Evolutionary conservation across 53 echinoderm and acorn worm species (phyloP), one percentile per base, ranked within the genome.

Genomic region (Astropecten irregularis): DNA sequence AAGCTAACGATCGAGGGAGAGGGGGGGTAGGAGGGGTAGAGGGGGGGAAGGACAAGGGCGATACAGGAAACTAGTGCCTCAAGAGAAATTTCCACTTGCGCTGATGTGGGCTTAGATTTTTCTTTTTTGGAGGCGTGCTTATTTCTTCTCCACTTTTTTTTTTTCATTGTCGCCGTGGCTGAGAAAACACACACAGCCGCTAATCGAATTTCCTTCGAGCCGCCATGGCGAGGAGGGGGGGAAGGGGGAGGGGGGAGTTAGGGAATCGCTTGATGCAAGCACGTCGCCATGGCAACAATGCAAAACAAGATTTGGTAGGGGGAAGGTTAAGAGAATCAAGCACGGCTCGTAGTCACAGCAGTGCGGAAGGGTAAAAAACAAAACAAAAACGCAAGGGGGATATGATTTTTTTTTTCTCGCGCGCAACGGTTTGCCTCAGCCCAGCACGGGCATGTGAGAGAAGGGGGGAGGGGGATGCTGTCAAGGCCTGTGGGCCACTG

Each of bases 281-380:
- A 60, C 47, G 68, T 85, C 73, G n/a, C 85, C 73, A 85, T 85
- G 73, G 85, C 73, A 71, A 85, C 72, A 58, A 61, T 72, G 79
- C 79, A 46, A 79, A 79, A 62, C 62, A 58, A 77, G 73, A 73
- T 26, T 39, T 36, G 18, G 66, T 16, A 22, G 66, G 10, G 32
- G 40, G 66, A 37, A 20, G 33, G 66, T 20, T 19, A 32, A 32
- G 30, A 36, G 20, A 66, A 18, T 6, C 35, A 19, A 38, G 37
- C 11, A 42, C 42, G 6, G 42, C 42, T 11, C 6, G 6, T 6
- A 42, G 6, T 6, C 42, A 11, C 42, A 11, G 6, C 42, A 8
- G 6, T 42, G 42, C 42, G 6, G 42, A 42, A 6, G 42, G 11
- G 42, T 11, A 11, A 11, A 42, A 11, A n/a, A n/a, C n/a, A n/a